phyloP scores from a whole-genome alignment of 2,888 invertebrate genomes.

The Cerceris ruficornis region DNA sequence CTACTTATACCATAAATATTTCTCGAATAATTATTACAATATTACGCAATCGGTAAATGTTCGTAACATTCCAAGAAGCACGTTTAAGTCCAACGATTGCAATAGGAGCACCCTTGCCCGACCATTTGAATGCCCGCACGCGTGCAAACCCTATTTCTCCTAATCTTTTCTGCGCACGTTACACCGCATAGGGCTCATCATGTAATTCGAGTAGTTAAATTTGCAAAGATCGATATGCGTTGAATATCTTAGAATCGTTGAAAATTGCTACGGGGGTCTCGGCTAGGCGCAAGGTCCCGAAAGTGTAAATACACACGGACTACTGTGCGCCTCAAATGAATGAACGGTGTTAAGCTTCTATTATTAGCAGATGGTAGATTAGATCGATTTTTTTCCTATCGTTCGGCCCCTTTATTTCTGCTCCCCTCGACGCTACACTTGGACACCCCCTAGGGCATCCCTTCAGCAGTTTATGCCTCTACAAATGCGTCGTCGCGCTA shows the following conservation, averaged over 20 bases:
- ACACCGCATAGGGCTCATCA: too few species aligned
- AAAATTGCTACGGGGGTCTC: conserved; percentile 9
- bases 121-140: not conserved
- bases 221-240: conserved; percentile 5
- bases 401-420: conserved; percentile 40
- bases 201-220: conserved; percentile 11
- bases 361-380: conserved; percentile 81
- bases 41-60: too few species aligned
- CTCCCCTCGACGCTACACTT: conserved; percentile 54
- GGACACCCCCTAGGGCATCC: conserved; percentile 49
- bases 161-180: not conserved
- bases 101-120: too few species aligned
- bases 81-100: too few species aligned
- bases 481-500: conserved; percentile 77
- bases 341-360: conserved; percentile 76
- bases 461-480: conserved; percentile 76
- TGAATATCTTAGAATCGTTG: not conserved
- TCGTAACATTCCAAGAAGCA: too few species aligned
- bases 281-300: conserved; percentile 15
- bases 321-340: conserved; percentile 66
- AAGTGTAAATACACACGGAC: conserved; percentile 48
- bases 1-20: too few species aligned
- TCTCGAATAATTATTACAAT: too few species aligned
- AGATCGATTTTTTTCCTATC: conserved; percentile 76
- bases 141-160: not conserved